Evolutionary conservation across 1,140 invertebrate genomes (phyloP), one percentile per base, ranked within the genome.

Genomic region (Lordiphosa clarofinis): DNA sequence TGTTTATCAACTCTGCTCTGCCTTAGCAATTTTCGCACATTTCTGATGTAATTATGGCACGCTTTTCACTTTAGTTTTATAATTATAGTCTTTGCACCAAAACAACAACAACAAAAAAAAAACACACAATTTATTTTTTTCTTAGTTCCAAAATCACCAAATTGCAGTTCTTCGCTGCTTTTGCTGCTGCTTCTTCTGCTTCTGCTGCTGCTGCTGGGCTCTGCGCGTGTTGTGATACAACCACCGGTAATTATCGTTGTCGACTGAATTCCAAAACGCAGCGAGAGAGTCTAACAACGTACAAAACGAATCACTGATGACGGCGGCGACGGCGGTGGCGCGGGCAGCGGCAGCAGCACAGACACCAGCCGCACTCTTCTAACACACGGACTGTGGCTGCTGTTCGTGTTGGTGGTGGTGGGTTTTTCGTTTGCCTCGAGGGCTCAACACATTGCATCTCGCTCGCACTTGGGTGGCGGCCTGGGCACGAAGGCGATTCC

Each of bases 191-290:
- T 72, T 36, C 28, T 65, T 52, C 52, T 61, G 39, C 56, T 53
- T 12, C 54, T 42, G 40, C 48, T 63, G 64, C 76, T 66, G 78
- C 75, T 73, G 73, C 79, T n/a, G n/a, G n/a, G n/a, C n/a, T n/a
- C n/a, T n/a, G n/a, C n/a, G 78, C 78, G 74, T 56, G 66, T 74
- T 67, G 64, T 67, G 86, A 82, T 88, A 88, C 73, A 87, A 86
- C 87, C 86, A 88, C 75, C 86, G 78, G 82, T 88, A 88, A 88
- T 88, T 88, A 88, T 88, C 73, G 74, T 84, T 87, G 73, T 70
- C 74, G 86, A 88, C 79, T 88, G 86, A 88, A 87, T 87, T 86
- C 76, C 86, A 78, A 87, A 87, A 87, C 75, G 86, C 75, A 84
- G 75, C 86, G 75, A 87, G 86, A 87, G 86, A 76, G 72, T 81